A percentile compares a stretch with the other conserved stretches of the same genome.
Conservation (phyloP, 2,113 vertebrate genomes). For the Ameiurus melas region DNA sequence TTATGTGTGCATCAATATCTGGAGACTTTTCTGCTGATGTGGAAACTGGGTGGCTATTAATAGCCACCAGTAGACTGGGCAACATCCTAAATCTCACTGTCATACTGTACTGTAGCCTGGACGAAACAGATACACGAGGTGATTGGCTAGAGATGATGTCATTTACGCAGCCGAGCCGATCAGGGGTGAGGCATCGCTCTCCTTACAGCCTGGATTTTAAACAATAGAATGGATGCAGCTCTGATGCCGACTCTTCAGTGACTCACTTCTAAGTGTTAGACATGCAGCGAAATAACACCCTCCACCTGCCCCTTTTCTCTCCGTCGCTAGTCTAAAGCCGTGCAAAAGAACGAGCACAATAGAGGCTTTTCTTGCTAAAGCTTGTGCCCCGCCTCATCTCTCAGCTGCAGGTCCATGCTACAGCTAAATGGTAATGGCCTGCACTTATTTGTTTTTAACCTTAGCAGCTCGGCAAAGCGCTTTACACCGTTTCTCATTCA, state of each 20-base stretch:
- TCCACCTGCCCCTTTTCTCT: neutral
- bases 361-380: neutral
- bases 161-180: constrained; percentile 20
- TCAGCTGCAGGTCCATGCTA: neutral
- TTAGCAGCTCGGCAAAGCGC: too few relatives aligned
- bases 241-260: neutral
- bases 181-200: constrained; percentile 25
- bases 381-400: neutral
- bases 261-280: constrained; percentile 9
- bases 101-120: constrained; percentile 6
- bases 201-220: constrained; percentile 17
- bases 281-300: neutral
- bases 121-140: neutral
- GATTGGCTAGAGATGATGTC: constrained; percentile 42
- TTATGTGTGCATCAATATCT: neutral
- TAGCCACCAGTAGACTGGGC: constrained; percentile 17
- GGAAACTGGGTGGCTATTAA: constrained; percentile 19
- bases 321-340: neutral
- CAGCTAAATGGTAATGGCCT: neutral
- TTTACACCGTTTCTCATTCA: too few relatives aligned
- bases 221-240: constrained; percentile 19
- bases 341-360: neutral
- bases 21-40: constrained; percentile 25
- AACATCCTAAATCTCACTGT: constrained; percentile 22
- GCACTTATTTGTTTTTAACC: too few relatives aligned